These are phyloP conservation scores for Ephestia elutella DNA, from an alignment of 1,140 invertebrate genomes.

Conservation along the genomic window DNA sequence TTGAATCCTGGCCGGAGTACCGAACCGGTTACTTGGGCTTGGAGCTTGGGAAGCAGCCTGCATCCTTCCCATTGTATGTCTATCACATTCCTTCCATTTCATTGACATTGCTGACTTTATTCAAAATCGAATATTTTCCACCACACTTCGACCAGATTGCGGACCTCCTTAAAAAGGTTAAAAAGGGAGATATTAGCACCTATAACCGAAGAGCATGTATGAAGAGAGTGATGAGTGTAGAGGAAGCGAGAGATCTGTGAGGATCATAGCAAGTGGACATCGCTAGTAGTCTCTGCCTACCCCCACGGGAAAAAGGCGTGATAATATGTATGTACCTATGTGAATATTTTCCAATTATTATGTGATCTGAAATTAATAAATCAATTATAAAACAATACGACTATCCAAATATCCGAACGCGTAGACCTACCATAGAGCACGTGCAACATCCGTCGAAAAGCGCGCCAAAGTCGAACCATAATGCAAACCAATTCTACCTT, in stretches of 20 bases:
- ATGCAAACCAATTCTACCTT: slow-evolving; percentile 10
- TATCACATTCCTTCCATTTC: not conserved
- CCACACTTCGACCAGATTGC: no score
- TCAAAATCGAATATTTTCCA: not conserved
- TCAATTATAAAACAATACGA: not conserved
- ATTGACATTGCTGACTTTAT: not conserved
- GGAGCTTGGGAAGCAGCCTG: not conserved
- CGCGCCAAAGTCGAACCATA: slow-evolving; percentile 24
- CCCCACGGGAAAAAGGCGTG: no score
- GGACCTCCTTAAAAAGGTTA: no score
- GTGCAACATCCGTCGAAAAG: slow-evolving; percentile 24
- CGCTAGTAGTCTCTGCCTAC: no score
- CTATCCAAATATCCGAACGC: not conserved
- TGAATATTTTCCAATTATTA: not conserved
- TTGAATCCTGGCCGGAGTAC: not conserved
- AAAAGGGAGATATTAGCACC: no score
- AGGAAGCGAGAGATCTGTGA: no score
- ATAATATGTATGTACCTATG: no score
- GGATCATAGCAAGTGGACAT: no score
- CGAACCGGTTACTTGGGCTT: not conserved
- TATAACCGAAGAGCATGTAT: no score
- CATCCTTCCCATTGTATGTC: not conserved
- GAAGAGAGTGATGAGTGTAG: no score
- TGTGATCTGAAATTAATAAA: not conserved
- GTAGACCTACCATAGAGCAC: slow-evolving; percentile 11